Conservation (phyloP, 2,888 invertebrate species). For the Argynnis bischoffii region DNA sequence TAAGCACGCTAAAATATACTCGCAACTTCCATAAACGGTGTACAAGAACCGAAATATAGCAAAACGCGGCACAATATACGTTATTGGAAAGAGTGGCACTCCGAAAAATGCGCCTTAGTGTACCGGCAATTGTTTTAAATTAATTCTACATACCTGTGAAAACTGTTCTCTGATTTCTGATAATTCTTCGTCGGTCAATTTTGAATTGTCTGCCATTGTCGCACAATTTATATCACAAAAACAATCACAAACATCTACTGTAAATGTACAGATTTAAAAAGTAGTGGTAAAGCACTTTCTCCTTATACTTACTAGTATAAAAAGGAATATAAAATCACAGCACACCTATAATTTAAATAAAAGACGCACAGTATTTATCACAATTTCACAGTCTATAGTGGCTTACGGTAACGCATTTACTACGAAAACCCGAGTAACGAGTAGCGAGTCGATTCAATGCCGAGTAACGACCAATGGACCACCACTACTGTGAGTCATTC, state of each 20-base stretch:
- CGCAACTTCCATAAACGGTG: slow-evolving; percentile 14
- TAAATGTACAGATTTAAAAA: slow-evolving; percentile 43
- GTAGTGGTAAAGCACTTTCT: slow-evolving; percentile 48
- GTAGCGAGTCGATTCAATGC: slow-evolving; percentile 37
- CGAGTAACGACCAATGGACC: slow-evolving; percentile 31
- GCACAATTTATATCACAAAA: slow-evolving; percentile 66
- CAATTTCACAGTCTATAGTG: slow-evolving; percentile 40
- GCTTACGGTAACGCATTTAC: slow-evolving; percentile 38
- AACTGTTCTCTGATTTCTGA: slow-evolving; percentile 90
- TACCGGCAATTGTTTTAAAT: slow-evolving; percentile 22
- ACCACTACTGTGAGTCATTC: slow-evolving; percentile 26
- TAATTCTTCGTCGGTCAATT: slow-evolving; percentile 86
- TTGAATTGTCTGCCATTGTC: slow-evolving; percentile 79
- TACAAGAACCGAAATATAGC: slow-evolving; percentile 29
- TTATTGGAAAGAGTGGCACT: slow-evolving; percentile 1
- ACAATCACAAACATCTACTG: slow-evolving; percentile 67
- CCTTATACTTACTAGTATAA: slow-evolving; percentile 49
- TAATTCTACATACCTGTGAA: slow-evolving; percentile 80
- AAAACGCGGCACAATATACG: slow-evolving; percentile 27
- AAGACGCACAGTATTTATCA: slow-evolving; percentile 41
- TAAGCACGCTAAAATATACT: slow-evolving; percentile 40
- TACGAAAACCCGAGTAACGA: slow-evolving; percentile 32
- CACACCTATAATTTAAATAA: slow-evolving; percentile 45
- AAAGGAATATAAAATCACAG: slow-evolving; percentile 51
- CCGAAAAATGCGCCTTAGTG: slow-evolving; percentile 21